phyloP scores from a whole-genome alignment of 2,797 vertebrate genomes.

The Otolemur crassicaudatus region DNA sequence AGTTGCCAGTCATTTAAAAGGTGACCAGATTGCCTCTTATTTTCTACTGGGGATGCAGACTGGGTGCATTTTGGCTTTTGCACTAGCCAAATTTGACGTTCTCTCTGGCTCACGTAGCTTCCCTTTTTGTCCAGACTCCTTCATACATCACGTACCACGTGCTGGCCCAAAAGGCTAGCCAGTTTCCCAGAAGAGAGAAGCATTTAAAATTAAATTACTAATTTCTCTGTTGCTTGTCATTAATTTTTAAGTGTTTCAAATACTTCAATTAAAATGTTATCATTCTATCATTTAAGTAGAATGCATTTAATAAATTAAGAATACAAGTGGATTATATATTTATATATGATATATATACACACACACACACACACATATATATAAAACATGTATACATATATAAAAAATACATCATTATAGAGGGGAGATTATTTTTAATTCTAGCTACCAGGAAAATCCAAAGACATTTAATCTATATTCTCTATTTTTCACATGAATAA shows the following conservation, averaged over 20 bases:
- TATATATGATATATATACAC: neutral
- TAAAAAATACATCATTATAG: neutral
- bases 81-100: constrained; percentile 78
- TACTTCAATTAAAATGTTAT: neutral
- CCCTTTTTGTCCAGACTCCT: constrained; percentile 81
- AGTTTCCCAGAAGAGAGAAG: constrained; percentile 70
- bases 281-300: neutral
- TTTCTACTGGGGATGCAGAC: constrained; percentile 75
- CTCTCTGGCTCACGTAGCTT: constrained; percentile 78
- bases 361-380: neutral
- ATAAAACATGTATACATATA: neutral
- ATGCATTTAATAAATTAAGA: constrained; percentile 33
- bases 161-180: constrained; percentile 77
- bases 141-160: constrained; percentile 78
- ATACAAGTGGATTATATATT: neutral
- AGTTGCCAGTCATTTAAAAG: constrained; percentile 68
- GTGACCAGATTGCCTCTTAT: constrained; percentile 77
- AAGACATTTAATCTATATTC: constrained; percentile 77
- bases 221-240: constrained; percentile 22
- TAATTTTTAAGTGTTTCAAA: constrained; percentile 61
- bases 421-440: constrained; percentile 35
- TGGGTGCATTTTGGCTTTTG: constrained; percentile 80
- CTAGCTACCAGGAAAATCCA: constrained; percentile 48
- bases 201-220: constrained; percentile 61
- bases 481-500: constrained; percentile 80